Conservation (phyloP, 2,888 invertebrate species). For the Drosophila neotestacea region DNA sequence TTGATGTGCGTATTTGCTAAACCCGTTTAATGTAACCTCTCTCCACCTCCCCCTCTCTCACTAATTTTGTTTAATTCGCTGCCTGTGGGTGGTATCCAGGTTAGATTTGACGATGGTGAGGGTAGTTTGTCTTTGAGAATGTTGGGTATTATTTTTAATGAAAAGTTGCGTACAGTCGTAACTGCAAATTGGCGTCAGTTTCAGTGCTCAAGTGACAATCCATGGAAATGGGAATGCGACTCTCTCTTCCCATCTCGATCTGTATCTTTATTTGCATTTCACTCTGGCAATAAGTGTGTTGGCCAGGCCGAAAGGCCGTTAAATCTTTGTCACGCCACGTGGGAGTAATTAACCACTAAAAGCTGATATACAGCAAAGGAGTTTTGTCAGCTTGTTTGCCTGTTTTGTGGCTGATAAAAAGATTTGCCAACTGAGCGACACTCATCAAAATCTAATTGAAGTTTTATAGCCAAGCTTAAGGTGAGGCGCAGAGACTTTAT, state of each 20-base stretch:
- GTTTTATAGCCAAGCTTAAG: constrained; percentile 20
- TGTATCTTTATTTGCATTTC: constrained; percentile 60
- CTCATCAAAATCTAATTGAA: constrained; percentile 46
- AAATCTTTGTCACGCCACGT: constrained; percentile 60
- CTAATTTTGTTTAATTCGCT: constrained; percentile 76
- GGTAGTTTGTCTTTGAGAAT: constrained; percentile 53
- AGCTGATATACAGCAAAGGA: constrained; percentile 17
- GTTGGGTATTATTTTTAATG: constrained; percentile 71
- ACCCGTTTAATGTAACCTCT: constrained; percentile 66
- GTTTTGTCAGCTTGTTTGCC: constrained; percentile 21
- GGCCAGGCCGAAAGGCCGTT: constrained; percentile 23
- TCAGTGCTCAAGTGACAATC: constrained; percentile 35
- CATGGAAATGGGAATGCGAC: constrained; percentile 12
- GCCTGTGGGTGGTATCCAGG: constrained; percentile 51
- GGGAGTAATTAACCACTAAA: constrained; percentile 62
- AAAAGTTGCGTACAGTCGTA: constrained; percentile 60
- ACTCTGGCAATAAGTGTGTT: constrained; percentile 9
- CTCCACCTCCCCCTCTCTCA: constrained; percentile 4
- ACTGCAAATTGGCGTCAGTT: constrained; percentile 73
- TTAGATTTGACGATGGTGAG: constrained; percentile 25
- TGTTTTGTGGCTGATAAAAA: constrained; percentile 65
- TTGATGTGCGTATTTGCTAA: constrained; percentile 79
- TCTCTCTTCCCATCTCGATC: neutral
- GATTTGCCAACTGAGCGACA: constrained; percentile 54
- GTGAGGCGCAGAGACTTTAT: neutral